A percentile compares a stretch with the other conserved stretches of the same genome.
Conservation (phyloP, 2,888 invertebrate genomes). For the Cylloceria caligata region DNA sequence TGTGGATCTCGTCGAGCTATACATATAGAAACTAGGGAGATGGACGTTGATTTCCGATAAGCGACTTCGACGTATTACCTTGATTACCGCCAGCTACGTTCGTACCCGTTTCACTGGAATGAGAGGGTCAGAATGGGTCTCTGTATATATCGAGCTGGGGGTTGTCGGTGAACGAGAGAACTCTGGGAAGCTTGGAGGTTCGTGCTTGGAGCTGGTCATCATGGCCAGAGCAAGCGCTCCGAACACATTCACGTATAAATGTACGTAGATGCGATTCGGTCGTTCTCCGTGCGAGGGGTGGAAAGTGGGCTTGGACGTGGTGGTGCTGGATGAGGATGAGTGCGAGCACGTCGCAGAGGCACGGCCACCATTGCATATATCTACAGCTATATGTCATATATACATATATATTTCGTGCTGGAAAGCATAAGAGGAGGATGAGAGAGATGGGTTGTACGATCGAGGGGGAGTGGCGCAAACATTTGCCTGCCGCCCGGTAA, state of each 20-base stretch:
- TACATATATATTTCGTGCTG: slow-evolving; percentile 50
- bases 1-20: slow-evolving; percentile 23
- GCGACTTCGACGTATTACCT: slow-evolving; percentile 77
- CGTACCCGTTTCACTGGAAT: slow-evolving; percentile 74
- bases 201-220: slow-evolving; percentile 16
- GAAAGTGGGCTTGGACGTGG: slow-evolving; percentile 37
- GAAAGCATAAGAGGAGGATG: slow-evolving; percentile 64
- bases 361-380: slow-evolving; percentile 48
- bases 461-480: slow-evolving; percentile 84
- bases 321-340: slow-evolving; percentile 72
- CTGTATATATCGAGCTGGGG: slow-evolving; percentile 41
- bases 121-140: slow-evolving; percentile 48
- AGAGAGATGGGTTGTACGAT: slow-evolving; percentile 80
- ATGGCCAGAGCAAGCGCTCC: neutral
- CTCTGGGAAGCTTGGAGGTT: slow-evolving; percentile 31
- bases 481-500: slow-evolving; percentile 85
- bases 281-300: slow-evolving; percentile 30
- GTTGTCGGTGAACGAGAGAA: slow-evolving; percentile 51
- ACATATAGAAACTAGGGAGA: slow-evolving; percentile 35
- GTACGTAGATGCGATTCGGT: slow-evolving; percentile 47
- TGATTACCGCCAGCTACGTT: slow-evolving; percentile 75
- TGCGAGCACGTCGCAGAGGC: slow-evolving; percentile 65
- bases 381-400: slow-evolving; percentile 23
- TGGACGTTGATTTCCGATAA: slow-evolving; percentile 73
- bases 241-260: neutral